Conservation (phyloP, 2,113 vertebrate genomes). For the Aphyosemion australe region DNA sequence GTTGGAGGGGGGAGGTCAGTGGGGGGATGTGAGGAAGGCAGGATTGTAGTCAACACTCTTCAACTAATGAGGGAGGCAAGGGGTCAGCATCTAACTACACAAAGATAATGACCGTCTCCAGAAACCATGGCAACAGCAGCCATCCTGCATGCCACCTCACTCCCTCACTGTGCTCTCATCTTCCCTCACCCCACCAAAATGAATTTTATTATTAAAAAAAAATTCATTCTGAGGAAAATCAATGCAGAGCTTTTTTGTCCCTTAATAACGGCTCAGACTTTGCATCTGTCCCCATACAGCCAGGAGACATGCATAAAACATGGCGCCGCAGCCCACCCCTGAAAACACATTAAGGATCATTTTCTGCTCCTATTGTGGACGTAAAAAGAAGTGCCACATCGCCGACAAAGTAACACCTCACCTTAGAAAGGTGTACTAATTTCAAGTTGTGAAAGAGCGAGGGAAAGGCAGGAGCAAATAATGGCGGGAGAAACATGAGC, state of each 20-base stretch:
- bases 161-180: slow-evolving; percentile 34
- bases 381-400: slow-evolving; percentile 58
- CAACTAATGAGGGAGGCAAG: slow-evolving; percentile 78
- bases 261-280: slow-evolving; percentile 57
- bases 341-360: slow-evolving; percentile 71
- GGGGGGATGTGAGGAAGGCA: slow-evolving; percentile 50
- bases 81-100: slow-evolving; percentile 76
- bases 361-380: slow-evolving; percentile 57
- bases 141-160: slow-evolving; percentile 36
- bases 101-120: slow-evolving; percentile 75
- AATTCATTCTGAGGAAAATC: slow-evolving; percentile 55
- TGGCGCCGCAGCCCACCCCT: slow-evolving; percentile 54
- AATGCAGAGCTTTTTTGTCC: slow-evolving; percentile 59
- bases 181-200: slow-evolving; percentile 47
- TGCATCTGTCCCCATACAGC: slow-evolving; percentile 29
- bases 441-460: slow-evolving; percentile 31
- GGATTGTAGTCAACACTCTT: slow-evolving; percentile 74
- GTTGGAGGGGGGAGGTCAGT: slow-evolving; percentile 3
- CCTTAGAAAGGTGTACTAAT: slow-evolving; percentile 37
- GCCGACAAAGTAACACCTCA: slow-evolving; percentile 43
- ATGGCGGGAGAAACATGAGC: not conserved
- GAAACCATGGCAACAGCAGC: slow-evolving; percentile 79
- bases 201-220: slow-evolving; percentile 22
- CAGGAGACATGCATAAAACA: slow-evolving; percentile 66
- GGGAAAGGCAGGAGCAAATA: slow-evolving; percentile 13